Percentiles rank a stretch among this genome's conserved stretches.
phyloP scores from a whole-genome alignment of 2,113 vertebrate species.

The Archilochus colubris region DNA sequence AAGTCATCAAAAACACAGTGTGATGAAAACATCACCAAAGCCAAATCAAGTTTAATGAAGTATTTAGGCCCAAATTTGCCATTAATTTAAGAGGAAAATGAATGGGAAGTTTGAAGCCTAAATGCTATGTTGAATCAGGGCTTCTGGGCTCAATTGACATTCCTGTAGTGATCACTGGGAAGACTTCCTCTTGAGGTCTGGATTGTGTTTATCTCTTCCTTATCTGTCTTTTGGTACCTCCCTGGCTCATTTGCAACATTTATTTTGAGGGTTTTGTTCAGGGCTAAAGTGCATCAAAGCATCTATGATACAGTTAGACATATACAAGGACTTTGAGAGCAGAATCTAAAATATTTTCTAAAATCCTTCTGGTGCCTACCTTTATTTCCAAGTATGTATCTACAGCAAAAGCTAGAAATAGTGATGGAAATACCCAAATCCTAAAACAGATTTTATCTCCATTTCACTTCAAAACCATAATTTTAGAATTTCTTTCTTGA shows the following conservation, averaged over 20 bases:
- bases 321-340: not conserved
- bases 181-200: not conserved
- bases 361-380: not conserved
- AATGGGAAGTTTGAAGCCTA: slow-evolving; percentile 35
- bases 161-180: not conserved
- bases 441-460: not conserved
- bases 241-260: not conserved
- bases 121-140: slow-evolving; percentile 35
- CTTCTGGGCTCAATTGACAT: slow-evolving; percentile 17
- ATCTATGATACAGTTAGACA: not conserved
- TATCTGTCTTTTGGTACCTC: not conserved
- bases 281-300: not conserved
- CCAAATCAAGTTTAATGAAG: slow-evolving; percentile 37
- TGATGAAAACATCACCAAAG: slow-evolving; percentile 6
- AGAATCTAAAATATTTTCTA: not conserved
- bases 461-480: not conserved
- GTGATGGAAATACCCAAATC: not conserved
- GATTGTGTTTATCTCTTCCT: not conserved
- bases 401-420: not conserved
- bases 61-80: slow-evolving; percentile 27
- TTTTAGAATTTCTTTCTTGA: not conserved
- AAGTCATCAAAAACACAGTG: not conserved
- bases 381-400: not conserved
- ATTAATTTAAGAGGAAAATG: slow-evolving; percentile 53
- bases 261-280: not conserved